These are phyloP conservation scores for Monodelphis domestica DNA, from an alignment of 2,797 vertebrate species.

Conservation along the genomic window DNA sequence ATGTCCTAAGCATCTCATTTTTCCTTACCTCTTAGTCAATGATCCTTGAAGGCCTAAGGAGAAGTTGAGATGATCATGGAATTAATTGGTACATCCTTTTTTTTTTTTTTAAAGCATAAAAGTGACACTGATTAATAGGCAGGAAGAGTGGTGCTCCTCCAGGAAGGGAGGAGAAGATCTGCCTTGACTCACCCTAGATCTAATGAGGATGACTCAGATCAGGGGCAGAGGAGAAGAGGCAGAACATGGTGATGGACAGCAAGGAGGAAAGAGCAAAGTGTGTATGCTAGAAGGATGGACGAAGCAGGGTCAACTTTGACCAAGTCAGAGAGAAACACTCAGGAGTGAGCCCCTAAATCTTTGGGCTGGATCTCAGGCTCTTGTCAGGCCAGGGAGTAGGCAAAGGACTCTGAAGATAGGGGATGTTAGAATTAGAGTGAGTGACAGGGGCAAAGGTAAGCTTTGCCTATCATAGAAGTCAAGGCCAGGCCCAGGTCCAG, in stretches of 20 bases:
- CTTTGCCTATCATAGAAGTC: too few relatives aligned
- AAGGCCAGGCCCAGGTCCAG: too few relatives aligned
- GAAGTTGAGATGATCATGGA: too few relatives aligned
- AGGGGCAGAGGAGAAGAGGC: neutral
- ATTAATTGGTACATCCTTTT: too few relatives aligned
- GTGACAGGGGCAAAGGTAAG: slow-evolving; percentile 76
- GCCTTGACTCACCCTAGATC: too few relatives aligned
- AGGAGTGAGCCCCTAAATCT: slow-evolving; percentile 67
- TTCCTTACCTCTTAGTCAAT: too few relatives aligned
- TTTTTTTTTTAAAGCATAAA: neutral
- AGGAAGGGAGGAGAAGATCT: neutral
- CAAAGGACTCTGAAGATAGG: slow-evolving; percentile 38
- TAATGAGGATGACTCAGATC: neutral
- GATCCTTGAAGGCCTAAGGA: too few relatives aligned
- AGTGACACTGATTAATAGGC: slow-evolving; percentile 11
- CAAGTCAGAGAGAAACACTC: rapidly evolving
- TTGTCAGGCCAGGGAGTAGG: slow-evolving; percentile 78
- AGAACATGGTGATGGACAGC: neutral
- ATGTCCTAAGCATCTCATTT: too few relatives aligned
- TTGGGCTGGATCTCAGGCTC: slow-evolving; percentile 82
- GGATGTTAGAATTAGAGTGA: slow-evolving; percentile 75
- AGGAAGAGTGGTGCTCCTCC: neutral
- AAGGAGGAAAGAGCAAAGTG: slow-evolving; percentile 42
- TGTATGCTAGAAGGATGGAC: neutral
- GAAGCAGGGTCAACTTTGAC: neutral